These are phyloP conservation scores for Epizoanthus rinbou DNA, from an alignment of 92 coral and sea anemone genomes.

Conservation along the genomic window DNA sequence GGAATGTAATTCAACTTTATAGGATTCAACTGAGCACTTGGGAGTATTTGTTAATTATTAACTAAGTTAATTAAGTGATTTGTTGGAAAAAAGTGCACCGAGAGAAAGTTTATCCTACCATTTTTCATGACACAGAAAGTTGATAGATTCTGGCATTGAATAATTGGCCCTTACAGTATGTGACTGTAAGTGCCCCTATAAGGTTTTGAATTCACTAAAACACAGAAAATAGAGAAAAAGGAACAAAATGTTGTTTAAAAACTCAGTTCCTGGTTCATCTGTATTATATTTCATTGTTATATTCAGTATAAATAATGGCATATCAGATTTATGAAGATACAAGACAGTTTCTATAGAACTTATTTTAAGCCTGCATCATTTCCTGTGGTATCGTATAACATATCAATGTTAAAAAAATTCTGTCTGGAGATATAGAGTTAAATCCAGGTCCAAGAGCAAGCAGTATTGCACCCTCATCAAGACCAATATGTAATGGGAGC, in stretches of 20 bases:
- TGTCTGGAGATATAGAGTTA: conserved; percentile 27
- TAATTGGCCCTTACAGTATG: no score
- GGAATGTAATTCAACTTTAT: no score
- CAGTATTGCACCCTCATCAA: neutral
- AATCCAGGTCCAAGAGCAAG: conserved; percentile 27
- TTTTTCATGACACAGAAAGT: no score
- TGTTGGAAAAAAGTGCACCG: no score
- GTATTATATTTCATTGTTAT: neutral
- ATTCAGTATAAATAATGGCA: conserved; percentile 35
- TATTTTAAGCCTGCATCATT: neutral
- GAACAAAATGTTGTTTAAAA: conserved; percentile 5
- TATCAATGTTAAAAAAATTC: neutral
- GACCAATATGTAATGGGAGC: neutral
- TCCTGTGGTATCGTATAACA: neutral
- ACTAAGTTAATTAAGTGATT: no score
- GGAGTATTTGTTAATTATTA: no score
- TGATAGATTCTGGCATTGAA: no score
- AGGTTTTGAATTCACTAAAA: neutral
- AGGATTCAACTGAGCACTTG: no score
- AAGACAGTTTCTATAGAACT: conserved; percentile 25
- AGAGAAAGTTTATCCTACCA: no score
- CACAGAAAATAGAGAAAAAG: conserved; percentile 3
- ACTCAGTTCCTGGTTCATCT: conserved; percentile 9
- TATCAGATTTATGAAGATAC: conserved; percentile 17
- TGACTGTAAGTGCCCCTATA: no score